Base-by-base conservation (phyloP, 2,888 invertebrate genomes). In the Megamerina dolium region DNA sequence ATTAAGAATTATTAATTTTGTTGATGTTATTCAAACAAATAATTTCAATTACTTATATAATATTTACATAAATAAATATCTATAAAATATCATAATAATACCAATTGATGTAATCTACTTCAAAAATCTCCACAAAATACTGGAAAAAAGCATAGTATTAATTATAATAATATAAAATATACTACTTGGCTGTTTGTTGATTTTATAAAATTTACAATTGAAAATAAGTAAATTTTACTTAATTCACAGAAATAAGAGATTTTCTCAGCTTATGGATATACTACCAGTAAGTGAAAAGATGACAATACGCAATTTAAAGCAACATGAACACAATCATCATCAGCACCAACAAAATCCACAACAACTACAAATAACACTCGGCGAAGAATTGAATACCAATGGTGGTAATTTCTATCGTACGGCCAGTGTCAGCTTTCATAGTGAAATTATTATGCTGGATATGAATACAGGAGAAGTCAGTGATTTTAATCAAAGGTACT, bases 381-480 rank as follows among this genome's bases (percentile, higher is more conserved):
- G 38, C 37, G 45, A 48, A 10, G 45, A 48, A 9, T 14, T 48
- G 23, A 36, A 37, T 18, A 37, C 23, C 27, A 43, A 32, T 31
- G n/a, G n/a, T n/a, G n/a, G n/a, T n/a, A 20, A 39, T 1, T 54
- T 59, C 13, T 48, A 52, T 41, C 55, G 55, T 20, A 56, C 58
- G 16, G 46, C 49, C 13, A 49, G 51, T 40, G 47, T 34, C 16
- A 65, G 62, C 43, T 62, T 57, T 36, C 58, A 59, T 13, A 64
- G 63, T 49, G 62, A 63, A 54, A 60, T 63, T 50, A 34, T 63
- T 37, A 40, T 63, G 34, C 37, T 64, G 50, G 51, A 65, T 37
- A 39, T 49, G 43, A 43, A 45, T 32, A 52, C 47, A 13, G 49
- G 52, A 33, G 48, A 52, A 41, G 40, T 52, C 17, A 47, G 46